Evolutionary conservation across 2,113 vertebrate genomes (phyloP).

Genomic region (Cranoglanis bouderius): DNA sequence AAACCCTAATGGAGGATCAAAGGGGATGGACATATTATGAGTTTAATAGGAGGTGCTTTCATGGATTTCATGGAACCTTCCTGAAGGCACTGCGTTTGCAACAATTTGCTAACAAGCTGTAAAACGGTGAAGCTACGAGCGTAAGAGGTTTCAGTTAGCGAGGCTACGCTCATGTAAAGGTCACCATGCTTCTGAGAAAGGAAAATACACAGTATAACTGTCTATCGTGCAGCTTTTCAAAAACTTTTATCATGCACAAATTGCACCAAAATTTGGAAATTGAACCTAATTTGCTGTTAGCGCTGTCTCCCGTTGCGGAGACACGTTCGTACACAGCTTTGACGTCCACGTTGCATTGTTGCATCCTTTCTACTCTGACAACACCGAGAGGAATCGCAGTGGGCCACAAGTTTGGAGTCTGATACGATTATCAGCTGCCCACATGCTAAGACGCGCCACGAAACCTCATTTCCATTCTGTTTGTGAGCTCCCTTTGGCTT

Average conservation of each 20-base stretch:
- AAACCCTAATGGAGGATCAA: not conserved
- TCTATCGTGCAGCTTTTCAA: not conserved
- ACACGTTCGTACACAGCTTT: not conserved
- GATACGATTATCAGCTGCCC: constrained; percentile 45
- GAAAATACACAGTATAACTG: not conserved
- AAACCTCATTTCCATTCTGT: constrained; percentile 55
- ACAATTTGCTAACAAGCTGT: not conserved
- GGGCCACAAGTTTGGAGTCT: constrained; percentile 19
- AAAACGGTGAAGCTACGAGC: not conserved
- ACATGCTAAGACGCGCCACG: constrained; percentile 45
- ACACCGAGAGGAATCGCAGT: constrained; percentile 12
- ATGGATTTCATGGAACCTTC: not conserved
- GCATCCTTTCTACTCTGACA: constrained; percentile 10
- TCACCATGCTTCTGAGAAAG: not conserved
- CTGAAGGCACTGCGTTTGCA: not conserved
- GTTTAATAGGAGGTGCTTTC: not conserved
- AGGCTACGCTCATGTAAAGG: not conserved
- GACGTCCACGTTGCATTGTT: not conserved
- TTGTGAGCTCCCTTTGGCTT: constrained; percentile 48
- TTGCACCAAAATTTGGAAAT: constrained; percentile 4
- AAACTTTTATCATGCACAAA: not conserved
- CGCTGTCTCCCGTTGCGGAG: constrained; percentile 3
- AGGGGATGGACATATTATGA: not conserved
- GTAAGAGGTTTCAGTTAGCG: not conserved
- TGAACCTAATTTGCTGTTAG: constrained; percentile 29